These are phyloP conservation scores for Setipinna tenuifilis DNA, from an alignment of 2,797 vertebrate genomes.

Conservation along the genomic window DNA sequence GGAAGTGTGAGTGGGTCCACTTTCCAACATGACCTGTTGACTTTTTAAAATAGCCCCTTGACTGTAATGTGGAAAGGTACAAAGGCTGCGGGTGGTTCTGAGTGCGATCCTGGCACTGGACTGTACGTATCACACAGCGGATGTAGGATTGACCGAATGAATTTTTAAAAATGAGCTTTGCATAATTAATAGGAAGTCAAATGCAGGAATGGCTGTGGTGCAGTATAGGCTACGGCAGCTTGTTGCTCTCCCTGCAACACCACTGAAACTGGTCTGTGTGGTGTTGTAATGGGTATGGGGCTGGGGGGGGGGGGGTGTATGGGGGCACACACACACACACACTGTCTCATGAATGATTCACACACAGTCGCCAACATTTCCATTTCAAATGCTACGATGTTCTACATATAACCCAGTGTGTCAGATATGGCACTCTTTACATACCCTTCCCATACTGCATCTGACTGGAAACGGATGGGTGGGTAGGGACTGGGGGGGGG, in stretches of 20 bases:
- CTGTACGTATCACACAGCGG: background rate
- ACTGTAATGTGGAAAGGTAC: background rate
- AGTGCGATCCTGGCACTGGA: background rate
- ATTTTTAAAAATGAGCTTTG: background rate
- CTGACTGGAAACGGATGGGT: no score
- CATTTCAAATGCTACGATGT: slow-evolving; percentile 51
- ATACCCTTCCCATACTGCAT: background rate
- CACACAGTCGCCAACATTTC: slow-evolving; percentile 51
- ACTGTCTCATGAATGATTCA: slow-evolving; percentile 60
- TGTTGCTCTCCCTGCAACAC: no score
- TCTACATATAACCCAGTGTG: background rate
- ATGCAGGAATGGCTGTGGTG: background rate
- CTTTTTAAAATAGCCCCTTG: background rate
- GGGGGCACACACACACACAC: no score
- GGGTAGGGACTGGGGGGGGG: no score
- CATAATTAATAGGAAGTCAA: slow-evolving; percentile 1
- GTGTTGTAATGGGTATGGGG: no score
- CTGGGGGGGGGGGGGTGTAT: no score
- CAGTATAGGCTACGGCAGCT: no score
- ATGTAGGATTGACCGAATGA: background rate
- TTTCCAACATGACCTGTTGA: background rate
- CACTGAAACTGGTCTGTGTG: no score
- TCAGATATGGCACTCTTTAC: background rate
- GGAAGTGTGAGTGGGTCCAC: slow-evolving; percentile 24
- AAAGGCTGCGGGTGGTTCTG: background rate